phyloP scores from a whole-genome alignment of 1,140 invertebrate genomes.

The Cydia pomonella region DNA sequence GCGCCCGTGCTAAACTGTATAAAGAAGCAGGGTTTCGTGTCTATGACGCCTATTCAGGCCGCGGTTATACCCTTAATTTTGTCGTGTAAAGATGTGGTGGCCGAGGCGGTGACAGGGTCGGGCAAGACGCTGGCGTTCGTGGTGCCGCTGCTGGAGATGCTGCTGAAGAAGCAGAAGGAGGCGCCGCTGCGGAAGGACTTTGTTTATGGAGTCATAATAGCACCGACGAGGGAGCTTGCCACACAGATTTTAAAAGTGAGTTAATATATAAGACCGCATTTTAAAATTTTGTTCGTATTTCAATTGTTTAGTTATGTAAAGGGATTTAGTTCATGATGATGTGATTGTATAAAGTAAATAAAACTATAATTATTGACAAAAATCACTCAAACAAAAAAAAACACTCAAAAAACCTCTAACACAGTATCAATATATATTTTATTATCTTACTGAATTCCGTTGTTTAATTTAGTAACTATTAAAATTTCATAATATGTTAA shows the following conservation, averaged over 20 bases:
- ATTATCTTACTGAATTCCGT: too few species aligned
- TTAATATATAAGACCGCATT: neutral
- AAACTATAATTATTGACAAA: too few species aligned
- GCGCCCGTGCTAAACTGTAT: constrained; percentile 63
- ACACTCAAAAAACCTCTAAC: too few species aligned
- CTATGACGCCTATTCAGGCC: constrained; percentile 83
- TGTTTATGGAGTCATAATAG: constrained; percentile 93
- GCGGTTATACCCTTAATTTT: constrained; percentile 95
- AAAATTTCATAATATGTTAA: too few species aligned
- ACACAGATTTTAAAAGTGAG: constrained; percentile 91
- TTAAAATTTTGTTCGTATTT: too few species aligned
- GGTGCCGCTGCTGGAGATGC: constrained; percentile 93
- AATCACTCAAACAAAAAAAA: too few species aligned
- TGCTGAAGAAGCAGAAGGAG: constrained; percentile 85
- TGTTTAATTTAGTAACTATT: too few species aligned
- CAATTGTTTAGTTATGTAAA: too few species aligned
- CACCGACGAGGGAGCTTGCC: constrained; percentile 96
- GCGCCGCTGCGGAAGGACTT: constrained; percentile 87
- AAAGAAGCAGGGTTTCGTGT: constrained; percentile 63
- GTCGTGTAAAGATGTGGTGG: constrained; percentile 96
- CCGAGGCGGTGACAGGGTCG: constrained; percentile 97
- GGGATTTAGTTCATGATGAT: too few species aligned
- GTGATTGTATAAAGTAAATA: too few species aligned
- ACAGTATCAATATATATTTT: constrained; percentile 9
- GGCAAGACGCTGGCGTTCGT: constrained; percentile 98